Evolutionary conservation across 2,888 invertebrate species (phyloP).

Genomic region (Volucella inflata): DNA sequence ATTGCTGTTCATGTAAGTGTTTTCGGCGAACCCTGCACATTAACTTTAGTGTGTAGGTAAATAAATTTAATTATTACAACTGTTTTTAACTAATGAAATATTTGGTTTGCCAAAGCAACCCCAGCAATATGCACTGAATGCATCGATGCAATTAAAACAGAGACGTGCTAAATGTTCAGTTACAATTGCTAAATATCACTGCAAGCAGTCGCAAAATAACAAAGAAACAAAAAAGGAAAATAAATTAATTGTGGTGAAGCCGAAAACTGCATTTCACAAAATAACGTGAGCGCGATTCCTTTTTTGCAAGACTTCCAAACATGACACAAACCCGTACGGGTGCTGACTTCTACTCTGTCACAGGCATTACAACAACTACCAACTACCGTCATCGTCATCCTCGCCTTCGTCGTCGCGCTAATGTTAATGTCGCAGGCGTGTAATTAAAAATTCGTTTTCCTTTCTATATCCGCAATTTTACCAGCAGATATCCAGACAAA

Average conservation of each 20-base stretch:
- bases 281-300: conserved; percentile 72
- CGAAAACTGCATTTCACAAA: conserved; percentile 68
- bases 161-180: conserved; percentile 65
- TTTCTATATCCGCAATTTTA: conserved; percentile 44
- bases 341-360: neutral
- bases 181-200: conserved; percentile 63
- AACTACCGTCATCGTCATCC: neutral
- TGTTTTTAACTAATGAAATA: conserved; percentile 35
- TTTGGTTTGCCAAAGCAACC: conserved; percentile 1
- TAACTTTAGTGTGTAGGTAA: neutral
- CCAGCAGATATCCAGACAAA: neutral
- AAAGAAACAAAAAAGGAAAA: conserved; percentile 34
- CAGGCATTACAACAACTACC: neutral
- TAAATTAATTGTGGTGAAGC: conserved; percentile 60
- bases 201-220: neutral
- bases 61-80: conserved; percentile 33
- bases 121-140: conserved; percentile 10
- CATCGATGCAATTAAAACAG: conserved; percentile 56
- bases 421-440: conserved; percentile 70
- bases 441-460: conserved; percentile 71
- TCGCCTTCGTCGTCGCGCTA: conserved; percentile 43
- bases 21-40: conserved; percentile 26
- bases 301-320: conserved; percentile 53
- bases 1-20: neutral
- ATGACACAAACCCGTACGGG: conserved; percentile 46